Conservation (phyloP, 2,797 vertebrate genomes). For the Tinamus major region DNA sequence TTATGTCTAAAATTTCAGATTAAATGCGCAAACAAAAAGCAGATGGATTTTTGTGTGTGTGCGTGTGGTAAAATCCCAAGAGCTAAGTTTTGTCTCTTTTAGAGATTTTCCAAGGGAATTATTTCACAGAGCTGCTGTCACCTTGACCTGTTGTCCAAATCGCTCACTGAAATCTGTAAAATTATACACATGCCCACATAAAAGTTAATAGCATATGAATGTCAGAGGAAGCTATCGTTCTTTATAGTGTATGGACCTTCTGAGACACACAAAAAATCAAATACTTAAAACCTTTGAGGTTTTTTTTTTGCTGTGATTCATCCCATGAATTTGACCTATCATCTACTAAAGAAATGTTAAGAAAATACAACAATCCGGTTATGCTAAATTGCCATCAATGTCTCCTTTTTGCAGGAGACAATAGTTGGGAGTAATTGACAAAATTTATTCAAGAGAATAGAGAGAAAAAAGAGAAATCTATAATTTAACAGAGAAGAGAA, state of each 20-base stretch:
- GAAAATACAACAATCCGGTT: background rate
- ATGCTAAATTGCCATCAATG: background rate
- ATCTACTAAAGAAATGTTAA: background rate
- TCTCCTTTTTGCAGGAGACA: background rate
- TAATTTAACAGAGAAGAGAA: background rate
- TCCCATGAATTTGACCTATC: background rate
- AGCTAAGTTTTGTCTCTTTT: background rate
- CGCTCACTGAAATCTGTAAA: background rate
- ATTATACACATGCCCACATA: background rate
- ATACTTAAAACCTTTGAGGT: background rate
- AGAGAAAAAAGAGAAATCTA: background rate
- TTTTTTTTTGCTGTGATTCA: background rate
- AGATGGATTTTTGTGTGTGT: background rate
- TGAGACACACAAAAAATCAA: background rate
- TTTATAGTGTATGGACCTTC: background rate
- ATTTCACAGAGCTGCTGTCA: background rate
- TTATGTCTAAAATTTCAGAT: background rate
- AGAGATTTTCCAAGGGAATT: background rate
- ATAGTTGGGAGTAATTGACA: background rate
- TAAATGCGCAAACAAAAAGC: fast-evolving
- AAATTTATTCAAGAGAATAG: background rate
- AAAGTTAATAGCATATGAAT: background rate
- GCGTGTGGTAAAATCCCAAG: background rate
- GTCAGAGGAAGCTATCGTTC: background rate
- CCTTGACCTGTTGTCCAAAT: slow-evolving; percentile 33